A percentile compares a stretch with the other conserved stretches of the same genome.
These are phyloP conservation scores for Nymphicus hollandicus DNA, from an alignment of 2,113 vertebrate species.

Conservation along the genomic window DNA sequence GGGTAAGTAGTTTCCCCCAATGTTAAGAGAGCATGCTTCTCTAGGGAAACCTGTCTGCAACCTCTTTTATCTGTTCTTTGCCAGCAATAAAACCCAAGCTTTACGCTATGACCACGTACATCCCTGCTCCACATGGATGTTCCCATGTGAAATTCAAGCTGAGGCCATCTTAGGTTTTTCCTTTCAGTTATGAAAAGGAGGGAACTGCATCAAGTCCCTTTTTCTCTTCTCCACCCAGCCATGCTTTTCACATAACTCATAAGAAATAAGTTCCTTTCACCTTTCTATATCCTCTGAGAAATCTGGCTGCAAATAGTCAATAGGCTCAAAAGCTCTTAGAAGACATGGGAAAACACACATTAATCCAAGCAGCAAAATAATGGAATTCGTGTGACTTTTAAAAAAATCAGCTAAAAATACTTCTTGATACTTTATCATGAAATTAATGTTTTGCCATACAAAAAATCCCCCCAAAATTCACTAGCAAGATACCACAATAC, in stretches of 20 bases:
- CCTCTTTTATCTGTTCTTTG: neutral
- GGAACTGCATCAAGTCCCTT: neutral
- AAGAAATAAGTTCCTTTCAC: neutral
- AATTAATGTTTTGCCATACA: neutral
- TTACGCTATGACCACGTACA: fast-evolving
- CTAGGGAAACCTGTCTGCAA: neutral
- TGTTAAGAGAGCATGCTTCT: fast-evolving
- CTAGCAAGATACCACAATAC: neutral
- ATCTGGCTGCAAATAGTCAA: neutral
- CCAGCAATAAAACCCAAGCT: neutral
- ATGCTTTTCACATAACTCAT: neutral
- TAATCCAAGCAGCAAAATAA: neutral
- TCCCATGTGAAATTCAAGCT: neutral
- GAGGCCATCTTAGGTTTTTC: neutral
- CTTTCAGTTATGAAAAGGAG: neutral
- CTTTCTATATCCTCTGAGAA: neutral
- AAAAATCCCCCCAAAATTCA: neutral
- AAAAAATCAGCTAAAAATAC: neutral
- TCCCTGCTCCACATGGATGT: fast-evolving
- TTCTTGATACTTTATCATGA: neutral
- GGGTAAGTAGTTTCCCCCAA: neutral
- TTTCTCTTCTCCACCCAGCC: neutral
- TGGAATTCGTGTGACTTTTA: neutral
- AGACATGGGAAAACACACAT: neutral
- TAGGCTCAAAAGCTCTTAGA: neutral